Evolutionary conservation across 2,113 vertebrate genomes (phyloP), one percentile per base, ranked within the genome.

Genomic region (Caracal caracal): DNA sequence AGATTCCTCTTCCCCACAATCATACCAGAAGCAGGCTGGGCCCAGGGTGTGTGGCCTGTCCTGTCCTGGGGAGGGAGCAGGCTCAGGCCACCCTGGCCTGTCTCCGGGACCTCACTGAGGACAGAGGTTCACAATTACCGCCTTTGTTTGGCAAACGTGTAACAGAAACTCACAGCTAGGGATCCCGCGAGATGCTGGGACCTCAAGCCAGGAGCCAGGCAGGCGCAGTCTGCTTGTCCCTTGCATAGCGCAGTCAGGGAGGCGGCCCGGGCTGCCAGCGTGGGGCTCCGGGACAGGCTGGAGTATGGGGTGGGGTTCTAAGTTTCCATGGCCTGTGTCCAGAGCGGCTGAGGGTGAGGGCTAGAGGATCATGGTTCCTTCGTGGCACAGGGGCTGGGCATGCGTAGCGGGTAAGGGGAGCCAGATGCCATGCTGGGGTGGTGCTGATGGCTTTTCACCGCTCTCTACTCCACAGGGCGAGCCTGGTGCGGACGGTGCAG

Each of bases 391-490:
- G 59, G 66, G 2, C 28, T 26, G 59, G 59, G 20, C 37, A 22
- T 1, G 12, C 15, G 13, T 49, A 6, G 56, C 30, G 7, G 56
- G 19, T 33, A 0, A 51, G 19, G 26, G 13, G 10, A 83, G 87
- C 73, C 51, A 10, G 5, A 24, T 22, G 73, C 35, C n/a, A 28
- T 5, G 66, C 35, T 13, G n/a, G 82, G 13, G 33, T n/a, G 43
- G 56, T 19, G 15, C 15, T 85, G 11, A 40, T 75, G 5, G 13
- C 17, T 2, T 59, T 49, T 81, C 6, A 0, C n/a, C n/a, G 10
- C 63, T 94, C n/a, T 96, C 84, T 83, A 28, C 66, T 96, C 81
- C n/a, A 0, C 82, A 99, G 99, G 99, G 99, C 6, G 99, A 99
- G 94, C 99, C 99, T 33, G 99, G 99, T 30, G 92, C n/a, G 0